phyloP scores from a whole-genome alignment of 2,113 vertebrate genomes.

The Amphiprion percula region DNA sequence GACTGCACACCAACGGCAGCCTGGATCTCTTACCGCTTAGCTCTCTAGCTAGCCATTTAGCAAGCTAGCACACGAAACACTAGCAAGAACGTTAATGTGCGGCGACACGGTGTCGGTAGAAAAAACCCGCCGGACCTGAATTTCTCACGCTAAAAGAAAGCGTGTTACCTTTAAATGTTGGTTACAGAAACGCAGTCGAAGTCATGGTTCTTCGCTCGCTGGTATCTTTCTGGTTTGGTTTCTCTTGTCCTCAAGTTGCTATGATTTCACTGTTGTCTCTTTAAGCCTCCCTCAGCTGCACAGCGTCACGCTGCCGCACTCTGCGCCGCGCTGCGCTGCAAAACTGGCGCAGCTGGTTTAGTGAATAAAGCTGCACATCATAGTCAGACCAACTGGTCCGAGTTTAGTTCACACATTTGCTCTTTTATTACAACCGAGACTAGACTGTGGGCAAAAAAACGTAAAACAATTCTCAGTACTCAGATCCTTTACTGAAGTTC shows the following conservation, averaged over 20 bases:
- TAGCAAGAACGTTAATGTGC: constrained; percentile 42
- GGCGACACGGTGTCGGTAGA: constrained; percentile 6
- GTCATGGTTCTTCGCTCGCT: constrained; percentile 72
- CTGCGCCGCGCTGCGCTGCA: constrained; percentile 53
- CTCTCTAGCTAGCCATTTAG: constrained; percentile 68
- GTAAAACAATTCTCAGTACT: too few relatives aligned
- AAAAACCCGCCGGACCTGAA: background rate
- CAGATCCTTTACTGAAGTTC: too few relatives aligned
- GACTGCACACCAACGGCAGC: constrained; percentile 57
- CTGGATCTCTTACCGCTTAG: constrained; percentile 58
- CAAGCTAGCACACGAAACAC: constrained; percentile 60
- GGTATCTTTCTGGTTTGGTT: constrained; percentile 56
- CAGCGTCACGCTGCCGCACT: constrained; percentile 74
- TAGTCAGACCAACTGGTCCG: too few relatives aligned
- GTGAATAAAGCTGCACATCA: too few relatives aligned
- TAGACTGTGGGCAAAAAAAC: too few relatives aligned
- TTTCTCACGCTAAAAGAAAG: background rate
- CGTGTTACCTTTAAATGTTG: constrained; percentile 72
- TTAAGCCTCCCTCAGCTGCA: constrained; percentile 81
- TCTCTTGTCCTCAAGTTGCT: constrained; percentile 71
- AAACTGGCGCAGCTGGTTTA: constrained; percentile 68
- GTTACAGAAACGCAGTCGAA: constrained; percentile 53
- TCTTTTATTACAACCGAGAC: too few relatives aligned
- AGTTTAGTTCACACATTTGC: too few relatives aligned
- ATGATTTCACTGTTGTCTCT: constrained; percentile 84